Evolutionary conservation across 2,888 invertebrate genomes (phyloP), one percentile per base, ranked within the genome.

Genomic region (Drosophila neotestacea): DNA sequence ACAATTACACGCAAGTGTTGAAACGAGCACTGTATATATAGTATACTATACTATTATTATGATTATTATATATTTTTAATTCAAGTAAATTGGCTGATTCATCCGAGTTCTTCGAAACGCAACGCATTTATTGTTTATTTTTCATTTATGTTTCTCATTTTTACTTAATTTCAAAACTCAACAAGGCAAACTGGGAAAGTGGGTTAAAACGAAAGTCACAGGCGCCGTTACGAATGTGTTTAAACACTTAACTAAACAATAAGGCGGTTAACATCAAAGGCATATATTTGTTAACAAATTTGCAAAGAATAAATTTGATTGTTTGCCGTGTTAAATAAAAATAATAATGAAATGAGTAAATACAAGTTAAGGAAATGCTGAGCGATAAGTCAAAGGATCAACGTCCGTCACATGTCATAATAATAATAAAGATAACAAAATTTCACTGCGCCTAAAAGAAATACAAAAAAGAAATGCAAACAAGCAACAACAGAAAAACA

Each of bases 71-170:
- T 78, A 66, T 69, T 70, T 74, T 69, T 70, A 70, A 72, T 74
- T 82, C 69, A 72, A 63, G 62, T 74, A 76, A 88, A 88, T 88
- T 84, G 84, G 56, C 81, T 85, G 84, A 85, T 81, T 85, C 84
- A 71, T 62, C 65, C 6, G 46, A 50, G 50, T 70, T 77, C 70
- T 78, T 30, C 50, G 78, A 59, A 75, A 51, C 50, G 3, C 22
- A 22, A 22, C 2, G 32, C 32, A 28, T 36, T 61, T 44, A 50
- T 44, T 46, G 30, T 46, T 38, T 22, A 27, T 46, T 32, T 54
- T 27, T 30, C 30, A 11, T 16, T n/a, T 7, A 56, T 63, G 51
- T 64, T 47, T 27, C 41, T 47, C 38, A 54, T 42, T 6, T 36
- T 44, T 70, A 70, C 51, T 52, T 63, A 61, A 65, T 62, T 42